Conservation (phyloP, 2,797 vertebrate species). For the Melanotaenia boesemani region DNA sequence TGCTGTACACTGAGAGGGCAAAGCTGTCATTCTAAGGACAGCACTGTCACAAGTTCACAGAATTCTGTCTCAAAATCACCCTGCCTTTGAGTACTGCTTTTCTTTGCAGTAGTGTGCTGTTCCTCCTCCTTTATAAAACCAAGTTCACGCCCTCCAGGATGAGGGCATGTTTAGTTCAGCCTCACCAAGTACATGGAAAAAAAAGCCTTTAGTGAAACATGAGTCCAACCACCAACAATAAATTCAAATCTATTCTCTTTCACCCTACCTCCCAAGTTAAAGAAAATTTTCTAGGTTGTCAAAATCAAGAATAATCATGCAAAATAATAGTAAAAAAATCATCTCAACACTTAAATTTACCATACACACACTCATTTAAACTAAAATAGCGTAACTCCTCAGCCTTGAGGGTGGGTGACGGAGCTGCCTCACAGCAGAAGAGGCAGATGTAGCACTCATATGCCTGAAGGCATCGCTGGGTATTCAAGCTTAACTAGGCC, state of each 20-base stretch:
- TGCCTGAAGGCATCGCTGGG: constrained; percentile 59
- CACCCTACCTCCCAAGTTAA: background rate
- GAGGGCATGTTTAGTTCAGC: background rate
- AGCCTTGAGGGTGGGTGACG: constrained; percentile 58
- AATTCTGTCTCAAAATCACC: background rate
- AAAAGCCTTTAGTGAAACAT: background rate
- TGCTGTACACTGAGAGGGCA: background rate
- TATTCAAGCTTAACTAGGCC: constrained; percentile 74
- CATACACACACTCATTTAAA: constrained; percentile 17
- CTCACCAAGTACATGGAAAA: background rate
- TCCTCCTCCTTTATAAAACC: background rate
- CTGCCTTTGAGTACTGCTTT: background rate
- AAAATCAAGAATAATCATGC: background rate
- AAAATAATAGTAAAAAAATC: background rate
- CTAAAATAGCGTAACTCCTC: constrained; percentile 40
- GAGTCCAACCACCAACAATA: background rate
- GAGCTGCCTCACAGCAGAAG: constrained; percentile 54
- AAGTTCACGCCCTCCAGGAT: background rate
- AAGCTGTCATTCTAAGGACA: background rate
- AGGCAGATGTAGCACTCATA: constrained; percentile 63
- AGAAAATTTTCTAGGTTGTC: background rate
- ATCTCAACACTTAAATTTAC: constrained; percentile 15
- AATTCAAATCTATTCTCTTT: background rate
- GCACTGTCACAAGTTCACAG: background rate
- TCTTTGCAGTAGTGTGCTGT: background rate